Percentiles rank a stretch among this genome's conserved stretches.
These are phyloP conservation scores for Typhlichthys subterraneus DNA, from an alignment of 2,797 vertebrate genomes.

Conservation along the genomic window DNA sequence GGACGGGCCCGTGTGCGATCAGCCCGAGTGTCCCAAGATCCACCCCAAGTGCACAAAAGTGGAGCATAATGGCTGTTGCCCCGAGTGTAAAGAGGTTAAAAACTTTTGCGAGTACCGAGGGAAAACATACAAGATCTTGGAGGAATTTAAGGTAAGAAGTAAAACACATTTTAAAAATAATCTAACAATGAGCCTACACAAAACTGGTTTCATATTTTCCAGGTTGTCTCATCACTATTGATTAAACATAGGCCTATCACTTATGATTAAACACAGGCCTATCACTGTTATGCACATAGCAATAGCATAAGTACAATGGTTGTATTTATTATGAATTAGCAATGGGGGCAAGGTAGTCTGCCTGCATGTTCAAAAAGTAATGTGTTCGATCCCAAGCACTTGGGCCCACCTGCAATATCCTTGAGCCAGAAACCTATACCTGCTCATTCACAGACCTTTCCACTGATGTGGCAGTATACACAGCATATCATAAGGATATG, in stretches of 20 bases:
- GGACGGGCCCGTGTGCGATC: conserved; percentile 98
- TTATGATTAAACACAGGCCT: neutral
- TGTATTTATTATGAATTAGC: no score
- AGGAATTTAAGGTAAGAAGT: conserved; percentile 97
- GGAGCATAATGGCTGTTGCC: conserved; percentile 98
- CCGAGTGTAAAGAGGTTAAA: conserved; percentile 98
- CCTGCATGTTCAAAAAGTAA: neutral
- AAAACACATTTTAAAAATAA: neutral
- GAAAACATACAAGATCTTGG: conserved; percentile 97
- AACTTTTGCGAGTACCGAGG: conserved; percentile 99
- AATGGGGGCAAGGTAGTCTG: neutral
- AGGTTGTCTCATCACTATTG: conserved; percentile 8
- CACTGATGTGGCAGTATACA: no score
- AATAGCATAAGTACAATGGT: no score
- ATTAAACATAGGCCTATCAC: neutral
- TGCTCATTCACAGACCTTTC: no score
- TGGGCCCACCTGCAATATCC: neutral
- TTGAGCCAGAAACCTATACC: neutral
- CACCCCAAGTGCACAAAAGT: conserved; percentile 99
- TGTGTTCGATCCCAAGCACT: neutral
- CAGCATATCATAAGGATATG: no score
- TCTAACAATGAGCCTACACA: no score
- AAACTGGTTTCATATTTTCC: conserved; percentile 4
- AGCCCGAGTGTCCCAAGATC: conserved; percentile 97
- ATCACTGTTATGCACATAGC: neutral